Base-by-base conservation (phyloP, 2,113 vertebrate genomes). In the Oncorhynchus mykiss region DNA sequence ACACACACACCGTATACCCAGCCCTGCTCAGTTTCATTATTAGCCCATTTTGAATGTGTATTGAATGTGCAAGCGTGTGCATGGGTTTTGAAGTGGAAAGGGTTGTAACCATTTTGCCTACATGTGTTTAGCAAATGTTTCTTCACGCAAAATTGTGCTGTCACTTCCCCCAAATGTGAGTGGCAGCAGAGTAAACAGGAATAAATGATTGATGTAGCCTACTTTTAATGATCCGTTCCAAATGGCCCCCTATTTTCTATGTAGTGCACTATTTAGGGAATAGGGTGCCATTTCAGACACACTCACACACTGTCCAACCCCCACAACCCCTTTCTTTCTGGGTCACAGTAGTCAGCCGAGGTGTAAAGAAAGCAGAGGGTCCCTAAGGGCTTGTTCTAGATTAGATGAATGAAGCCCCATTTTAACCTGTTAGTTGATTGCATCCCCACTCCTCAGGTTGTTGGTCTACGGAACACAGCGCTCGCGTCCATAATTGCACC, bases 111-210 rank as follows among this genome's bases (percentile, higher is more conserved):
- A 64, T 65, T 45, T 64, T 16, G 11, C 77, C 39, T 71, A 78
- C 67, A 76, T 80, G 71, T 81, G 81, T 67, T 27, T 20, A 2
- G 75, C 81, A 81, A 81, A 86, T 81, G 74, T 76, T 70, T 57
- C 39, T 45, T 45, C 69, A 25, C 11, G 3, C 59, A 65, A 18
- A 75, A 79, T 73, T 22, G 65, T 77, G 70, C 45, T 62, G 66
- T 74, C 67, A 74, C 74, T 76, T 70, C 71, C 51, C 72, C 69
- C 76, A 81, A 83, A 85, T 69, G 74, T 72, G 82, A 81, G 74
- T 59, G 84, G 74, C 79, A 57, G 74, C 77, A 83, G 81, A 79
- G 72, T 79, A 78, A 81, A 60, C 84, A 75, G 67, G 34, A 71
- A 79, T 84, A 70, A 78, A 81, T 78, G 51, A 83, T 80, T 80